Conservation (phyloP, 1,140 invertebrate species). For the Steinernema khuongi region DNA sequence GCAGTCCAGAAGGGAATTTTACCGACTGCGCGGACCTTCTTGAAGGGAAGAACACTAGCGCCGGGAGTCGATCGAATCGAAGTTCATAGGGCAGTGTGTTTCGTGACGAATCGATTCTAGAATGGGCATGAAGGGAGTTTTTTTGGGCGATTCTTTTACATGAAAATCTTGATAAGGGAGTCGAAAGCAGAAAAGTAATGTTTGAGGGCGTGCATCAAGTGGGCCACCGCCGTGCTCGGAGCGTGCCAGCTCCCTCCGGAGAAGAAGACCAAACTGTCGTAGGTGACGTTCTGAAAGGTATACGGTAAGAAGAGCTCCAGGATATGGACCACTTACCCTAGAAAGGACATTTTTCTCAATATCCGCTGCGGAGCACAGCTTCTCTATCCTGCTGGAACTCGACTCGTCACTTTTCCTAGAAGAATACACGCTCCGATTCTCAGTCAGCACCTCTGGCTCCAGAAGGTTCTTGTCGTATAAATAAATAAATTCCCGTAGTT, state of each 20-base stretch:
- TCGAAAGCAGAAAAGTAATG: slow-evolving; percentile 1
- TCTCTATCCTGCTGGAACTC: background rate
- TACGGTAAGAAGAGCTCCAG: background rate
- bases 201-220: background rate
- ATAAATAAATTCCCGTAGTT: background rate
- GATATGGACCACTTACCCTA: background rate
- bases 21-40: background rate
- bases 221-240: background rate
- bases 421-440: background rate
- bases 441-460: background rate
- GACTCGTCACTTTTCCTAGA: background rate
- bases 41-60: background rate
- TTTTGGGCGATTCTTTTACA: background rate
- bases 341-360: background rate
- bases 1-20: background rate
- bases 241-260: background rate
- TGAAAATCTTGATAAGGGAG: background rate
- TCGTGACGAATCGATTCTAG: background rate
- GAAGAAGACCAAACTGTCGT: slow-evolving; percentile 2
- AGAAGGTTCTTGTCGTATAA: background rate
- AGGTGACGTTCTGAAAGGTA: background rate
- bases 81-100: background rate
- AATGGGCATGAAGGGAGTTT: background rate
- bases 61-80: background rate
- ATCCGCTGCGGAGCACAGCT: background rate